These are phyloP conservation scores for Nothobranchius furzeri DNA, from an alignment of 2,113 vertebrate species.

Conservation along the genomic window DNA sequence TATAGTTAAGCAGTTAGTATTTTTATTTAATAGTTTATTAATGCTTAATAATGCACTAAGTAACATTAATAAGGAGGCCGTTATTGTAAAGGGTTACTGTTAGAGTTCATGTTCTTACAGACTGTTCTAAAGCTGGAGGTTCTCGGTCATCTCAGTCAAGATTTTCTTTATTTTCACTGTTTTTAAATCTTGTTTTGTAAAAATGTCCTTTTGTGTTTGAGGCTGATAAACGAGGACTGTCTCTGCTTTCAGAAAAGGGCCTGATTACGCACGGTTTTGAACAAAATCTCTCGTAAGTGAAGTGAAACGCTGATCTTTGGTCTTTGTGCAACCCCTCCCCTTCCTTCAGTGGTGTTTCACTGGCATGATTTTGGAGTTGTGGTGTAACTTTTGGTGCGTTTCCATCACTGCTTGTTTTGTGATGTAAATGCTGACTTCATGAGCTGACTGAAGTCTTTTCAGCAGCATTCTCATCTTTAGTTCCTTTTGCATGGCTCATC, in stretches of 20 bases:
- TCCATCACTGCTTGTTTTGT: conserved; percentile 4
- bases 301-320: background rate
- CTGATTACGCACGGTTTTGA: conserved; percentile 88
- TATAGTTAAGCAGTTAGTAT: no score
- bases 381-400: background rate
- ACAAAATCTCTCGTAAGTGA: conserved; percentile 83
- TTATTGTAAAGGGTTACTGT: no score
- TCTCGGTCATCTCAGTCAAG: conserved; percentile 17
- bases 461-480: conserved; percentile 5
- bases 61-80: no score
- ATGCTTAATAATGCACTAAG: no score
- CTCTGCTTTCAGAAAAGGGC: conserved; percentile 85
- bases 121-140: background rate
- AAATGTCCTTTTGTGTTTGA: background rate
- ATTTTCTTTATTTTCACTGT: background rate
- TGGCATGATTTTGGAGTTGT: background rate
- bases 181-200: background rate
- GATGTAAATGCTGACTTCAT: conserved; percentile 7
- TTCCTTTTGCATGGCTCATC: conserved; percentile 21
- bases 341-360: background rate
- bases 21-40: no score
- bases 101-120: no score
- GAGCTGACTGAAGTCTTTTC: conserved; percentile 8
- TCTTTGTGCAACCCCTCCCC: background rate
- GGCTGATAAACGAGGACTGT: conserved; percentile 60